A percentile compares a stretch with the other conserved stretches of the same genome.
phyloP scores from a whole-genome alignment of 2,113 vertebrate species.

The Anser cygnoides region DNA sequence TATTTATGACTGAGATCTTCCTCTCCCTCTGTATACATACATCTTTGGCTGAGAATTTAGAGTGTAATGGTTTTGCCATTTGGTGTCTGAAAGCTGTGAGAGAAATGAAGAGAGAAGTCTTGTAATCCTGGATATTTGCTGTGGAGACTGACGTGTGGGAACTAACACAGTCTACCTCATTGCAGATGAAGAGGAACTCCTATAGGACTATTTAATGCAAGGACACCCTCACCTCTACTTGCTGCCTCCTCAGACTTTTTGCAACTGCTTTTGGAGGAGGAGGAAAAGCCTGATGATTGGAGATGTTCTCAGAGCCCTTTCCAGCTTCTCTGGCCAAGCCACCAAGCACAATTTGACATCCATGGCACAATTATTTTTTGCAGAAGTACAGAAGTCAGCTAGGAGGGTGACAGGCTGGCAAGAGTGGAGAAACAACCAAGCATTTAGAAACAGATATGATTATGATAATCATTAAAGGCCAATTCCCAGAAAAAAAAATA shows the following conservation, averaged over 20 bases:
- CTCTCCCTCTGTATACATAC: fast-evolving
- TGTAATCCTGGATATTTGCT: background rate
- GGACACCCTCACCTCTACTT: background rate
- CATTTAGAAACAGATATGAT: background rate
- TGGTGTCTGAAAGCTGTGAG: background rate
- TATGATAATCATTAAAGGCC: background rate
- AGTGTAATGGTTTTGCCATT: background rate
- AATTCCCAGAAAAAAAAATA: slow-evolving; percentile 60
- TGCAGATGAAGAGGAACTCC: background rate
- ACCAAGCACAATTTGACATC: background rate
- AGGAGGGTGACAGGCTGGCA: background rate
- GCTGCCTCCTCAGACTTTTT: background rate
- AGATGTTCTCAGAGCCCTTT: background rate
- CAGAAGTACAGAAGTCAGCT: background rate
- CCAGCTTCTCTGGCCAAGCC: background rate
- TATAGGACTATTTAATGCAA: background rate
- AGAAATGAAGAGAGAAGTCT: background rate
- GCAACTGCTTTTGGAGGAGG: background rate
- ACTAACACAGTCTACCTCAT: background rate
- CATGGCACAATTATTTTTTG: background rate
- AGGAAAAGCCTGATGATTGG: background rate
- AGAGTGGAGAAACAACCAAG: background rate
- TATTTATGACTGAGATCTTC: background rate
- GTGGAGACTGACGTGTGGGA: fast-evolving
- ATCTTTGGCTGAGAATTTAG: background rate